Evolutionary conservation across 2,797 vertebrate species (phyloP), one percentile per base, ranked within the genome.

Genomic region (Eulemur coronatus): DNA sequence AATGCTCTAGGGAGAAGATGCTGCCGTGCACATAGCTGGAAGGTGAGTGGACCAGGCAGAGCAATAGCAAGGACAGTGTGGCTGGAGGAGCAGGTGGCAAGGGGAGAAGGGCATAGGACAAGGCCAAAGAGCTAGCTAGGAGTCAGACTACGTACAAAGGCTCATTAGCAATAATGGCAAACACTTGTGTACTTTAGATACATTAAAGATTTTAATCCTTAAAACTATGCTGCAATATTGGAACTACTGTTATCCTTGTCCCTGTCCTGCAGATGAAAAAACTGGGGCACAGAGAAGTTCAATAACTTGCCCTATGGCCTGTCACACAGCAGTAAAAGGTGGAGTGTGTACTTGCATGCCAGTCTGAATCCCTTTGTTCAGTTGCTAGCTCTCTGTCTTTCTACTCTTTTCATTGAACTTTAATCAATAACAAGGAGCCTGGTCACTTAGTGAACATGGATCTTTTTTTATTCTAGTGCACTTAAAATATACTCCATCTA

Each of bases 101-200:
- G n/a, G 20, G 13, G 2, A 22, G 1, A 50, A 43, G 46, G n/a
- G 2, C 1, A 7, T 1, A 46, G 69, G 18, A 35, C 3, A 24
- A 70, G 20, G 41, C 38, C 24, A 33, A 7, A 81, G 61, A 69
- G 43, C 52, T 52, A 35, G 4, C 26, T 43, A 30, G 52, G n/a
- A 57, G 14, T 41, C 11, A 57, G 28, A 73, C 61, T 59, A 1
- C 46, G 14, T 65, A 43, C 46, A 57, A n/a, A 61, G 33, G 2
- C 50, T 48, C 6, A 14, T 63, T 59, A 35, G 13, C 6, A 70
- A 26, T 20, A 43, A 38, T 50, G n/a, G 57, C 38, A 89, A 91
- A 70, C 13, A 20, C 22, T 12, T 38, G 13, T 61, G 4, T 43
- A 24, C 14, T 84, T 80, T 50, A 41, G 35, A 20, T 2, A 46